phyloP scores from a whole-genome alignment of 2,888 invertebrate species.

The Chironomus riparius region DNA sequence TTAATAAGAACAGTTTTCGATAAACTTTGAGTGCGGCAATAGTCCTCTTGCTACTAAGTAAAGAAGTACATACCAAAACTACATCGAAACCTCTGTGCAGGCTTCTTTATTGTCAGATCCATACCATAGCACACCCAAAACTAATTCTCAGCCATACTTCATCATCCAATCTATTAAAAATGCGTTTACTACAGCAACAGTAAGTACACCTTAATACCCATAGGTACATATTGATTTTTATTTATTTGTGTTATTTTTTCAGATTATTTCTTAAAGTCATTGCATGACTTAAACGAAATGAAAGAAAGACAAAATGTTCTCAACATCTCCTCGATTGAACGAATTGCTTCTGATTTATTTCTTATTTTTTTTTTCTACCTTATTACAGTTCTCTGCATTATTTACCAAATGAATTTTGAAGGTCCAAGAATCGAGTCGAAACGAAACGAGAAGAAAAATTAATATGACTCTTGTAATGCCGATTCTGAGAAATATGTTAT shows the following conservation, averaged over 20 bases:
- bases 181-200: no score
- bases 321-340: neutral
- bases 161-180: no score
- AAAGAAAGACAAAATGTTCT: neutral
- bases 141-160: no score
- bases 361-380: neutral
- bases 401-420: neutral
- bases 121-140: no score
- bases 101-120: no score
- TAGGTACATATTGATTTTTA: no score
- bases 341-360: slow-evolving; percentile 6
- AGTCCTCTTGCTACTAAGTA: no score
- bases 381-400: neutral
- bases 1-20: no score
- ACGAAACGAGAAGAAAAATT: neutral
- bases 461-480: neutral
- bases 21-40: no score
- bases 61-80: no score
- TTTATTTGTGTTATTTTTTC: neutral
- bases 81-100: no score
- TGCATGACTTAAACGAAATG: neutral
- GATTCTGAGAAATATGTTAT: slow-evolving; percentile 22
- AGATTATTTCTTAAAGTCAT: neutral
- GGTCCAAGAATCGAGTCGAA: neutral
- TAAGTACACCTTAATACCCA: no score